Evolutionary conservation across 1,140 invertebrate species (phyloP), one percentile per base, ranked within the genome.

Genomic region (Rhynchophorus ferrugineus): DNA sequence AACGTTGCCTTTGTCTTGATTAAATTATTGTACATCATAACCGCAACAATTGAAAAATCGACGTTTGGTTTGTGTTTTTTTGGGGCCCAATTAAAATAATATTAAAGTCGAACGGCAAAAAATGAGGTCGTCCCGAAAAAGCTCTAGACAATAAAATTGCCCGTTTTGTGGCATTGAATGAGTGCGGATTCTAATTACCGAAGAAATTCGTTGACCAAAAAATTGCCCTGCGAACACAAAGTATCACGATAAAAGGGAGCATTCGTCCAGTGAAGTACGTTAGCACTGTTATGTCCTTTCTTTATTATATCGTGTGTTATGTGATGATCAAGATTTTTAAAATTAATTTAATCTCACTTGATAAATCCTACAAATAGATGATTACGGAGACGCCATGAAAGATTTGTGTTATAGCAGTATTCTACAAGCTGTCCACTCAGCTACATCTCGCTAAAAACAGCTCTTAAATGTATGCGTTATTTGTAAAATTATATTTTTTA

Each of bases 181-280:
- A 29, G 24, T 29, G 24, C 5, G 5, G 24, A 11, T 29, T 29
- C 24, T 29, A 29, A 29, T 29, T 29, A 29, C 24, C 24, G 39
- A 39, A 21, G 36, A 29, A 43, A 24, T 49, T 41, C 39, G 38
- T 49, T 42, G 13, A 3, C 21, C 13, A 34, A 50, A 43, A 42
- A 50, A 34, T 43, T 50, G 16, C 38, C 18, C 38, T 14, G 11
- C 24, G 14, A 45, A 43, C 9, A 9, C 6, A 43, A 7, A 16
- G 9, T 16, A 36, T 17, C 9, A 39, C 8, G 44, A 51, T 43
- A 17, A 14, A 18, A 33, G 33, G 13, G 29, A 17, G 3, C 3
- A n/a, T n/a, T 17, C 19, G 19, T 41, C 17, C 38, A 17, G n/a
- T 18, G 38, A 3, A 13, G 38, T 20, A 29, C 24, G n/a, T n/a